These are phyloP conservation scores for Pandemis cinnamomeana DNA, from an alignment of 2,888 invertebrate species.

Conservation along the genomic window DNA sequence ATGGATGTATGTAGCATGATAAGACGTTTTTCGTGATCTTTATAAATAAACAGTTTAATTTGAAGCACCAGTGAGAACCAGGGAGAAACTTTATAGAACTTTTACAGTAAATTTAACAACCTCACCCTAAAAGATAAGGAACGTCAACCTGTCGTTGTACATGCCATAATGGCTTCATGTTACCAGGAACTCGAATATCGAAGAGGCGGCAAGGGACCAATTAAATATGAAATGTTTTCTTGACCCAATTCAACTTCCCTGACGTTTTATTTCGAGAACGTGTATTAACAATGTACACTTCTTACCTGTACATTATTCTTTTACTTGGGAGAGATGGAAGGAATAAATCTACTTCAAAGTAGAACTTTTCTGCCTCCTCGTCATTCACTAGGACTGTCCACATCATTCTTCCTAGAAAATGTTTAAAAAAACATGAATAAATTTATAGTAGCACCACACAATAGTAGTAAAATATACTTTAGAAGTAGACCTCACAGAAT, in stretches of 20 bases:
- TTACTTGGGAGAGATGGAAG: conserved; percentile 75
- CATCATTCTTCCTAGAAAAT: conserved; percentile 80
- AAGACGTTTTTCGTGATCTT: too few species aligned
- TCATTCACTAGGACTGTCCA: conserved; percentile 82
- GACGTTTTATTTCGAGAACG: conserved; percentile 16
- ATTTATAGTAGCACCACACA: neutral
- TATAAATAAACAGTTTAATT: too few species aligned
- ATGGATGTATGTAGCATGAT: too few species aligned
- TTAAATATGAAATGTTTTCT: conserved; percentile 11
- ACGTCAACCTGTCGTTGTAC: neutral
- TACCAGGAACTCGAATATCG: neutral
- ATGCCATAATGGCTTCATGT: neutral
- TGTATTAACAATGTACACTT: conserved; percentile 36
- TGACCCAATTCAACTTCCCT: conserved; percentile 32
- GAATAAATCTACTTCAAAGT: conserved; percentile 80
- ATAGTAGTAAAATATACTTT: too few species aligned
- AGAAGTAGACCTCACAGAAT: neutral
- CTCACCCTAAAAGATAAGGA: neutral
- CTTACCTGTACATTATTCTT: conserved; percentile 78
- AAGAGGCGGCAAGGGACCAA: conserved; percentile 1
- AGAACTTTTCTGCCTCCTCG: conserved; percentile 73
- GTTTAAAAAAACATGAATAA: neutral
- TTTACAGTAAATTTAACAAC: neutral
- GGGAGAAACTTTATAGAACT: too few species aligned
- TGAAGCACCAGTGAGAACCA: too few species aligned